Evolutionary conservation across 92 coral and sea anemone species (phyloP).

Genomic region (Phenganax stokvisi): DNA sequence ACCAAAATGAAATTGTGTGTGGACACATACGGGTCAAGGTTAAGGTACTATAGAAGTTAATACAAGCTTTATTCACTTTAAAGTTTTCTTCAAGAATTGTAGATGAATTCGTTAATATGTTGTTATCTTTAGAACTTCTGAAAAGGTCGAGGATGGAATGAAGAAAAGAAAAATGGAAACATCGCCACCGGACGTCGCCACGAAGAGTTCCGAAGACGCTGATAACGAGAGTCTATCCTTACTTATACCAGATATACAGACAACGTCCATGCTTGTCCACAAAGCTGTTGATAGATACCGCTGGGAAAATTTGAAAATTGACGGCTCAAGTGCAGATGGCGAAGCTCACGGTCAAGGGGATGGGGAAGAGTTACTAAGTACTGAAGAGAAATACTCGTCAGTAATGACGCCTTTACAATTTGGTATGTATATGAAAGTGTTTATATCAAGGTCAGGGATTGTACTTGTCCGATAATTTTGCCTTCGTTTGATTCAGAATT

Average conservation of each 20-base stretch:
- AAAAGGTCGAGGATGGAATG: slow-evolving; percentile 41
- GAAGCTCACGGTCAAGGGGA: slow-evolving; percentile 30
- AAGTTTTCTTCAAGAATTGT: not conserved
- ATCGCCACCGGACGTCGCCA: slow-evolving; percentile 24
- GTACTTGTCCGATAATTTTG: too few species aligned
- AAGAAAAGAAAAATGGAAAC: slow-evolving; percentile 24
- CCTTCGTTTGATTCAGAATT: not conserved
- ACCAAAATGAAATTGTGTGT: slow-evolving; percentile 96
- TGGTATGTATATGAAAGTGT: slow-evolving; percentile 54
- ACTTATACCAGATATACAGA: slow-evolving; percentile 91
- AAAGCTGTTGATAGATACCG: slow-evolving; percentile 59
- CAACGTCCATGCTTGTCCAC: slow-evolving; percentile 74
- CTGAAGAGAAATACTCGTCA: slow-evolving; percentile 78
- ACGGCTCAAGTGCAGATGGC: slow-evolving; percentile 40
- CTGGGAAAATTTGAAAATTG: slow-evolving; percentile 46
- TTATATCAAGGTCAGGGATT: too few species aligned
- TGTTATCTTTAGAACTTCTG: slow-evolving; percentile 40
- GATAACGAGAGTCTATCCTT: slow-evolving; percentile 93
- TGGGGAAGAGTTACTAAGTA: slow-evolving; percentile 47
- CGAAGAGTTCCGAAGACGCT: slow-evolving; percentile 48
- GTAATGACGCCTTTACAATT: slow-evolving; percentile 81
- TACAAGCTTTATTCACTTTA: not conserved
- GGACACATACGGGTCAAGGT: slow-evolving; percentile 85
- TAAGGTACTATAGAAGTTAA: slow-evolving; percentile 48
- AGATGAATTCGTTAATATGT: not conserved